Evolutionary conservation across 1,140 invertebrate species (phyloP), one percentile per base, ranked within the genome.

Genomic region (Meloidogyne floridensis): DNA sequence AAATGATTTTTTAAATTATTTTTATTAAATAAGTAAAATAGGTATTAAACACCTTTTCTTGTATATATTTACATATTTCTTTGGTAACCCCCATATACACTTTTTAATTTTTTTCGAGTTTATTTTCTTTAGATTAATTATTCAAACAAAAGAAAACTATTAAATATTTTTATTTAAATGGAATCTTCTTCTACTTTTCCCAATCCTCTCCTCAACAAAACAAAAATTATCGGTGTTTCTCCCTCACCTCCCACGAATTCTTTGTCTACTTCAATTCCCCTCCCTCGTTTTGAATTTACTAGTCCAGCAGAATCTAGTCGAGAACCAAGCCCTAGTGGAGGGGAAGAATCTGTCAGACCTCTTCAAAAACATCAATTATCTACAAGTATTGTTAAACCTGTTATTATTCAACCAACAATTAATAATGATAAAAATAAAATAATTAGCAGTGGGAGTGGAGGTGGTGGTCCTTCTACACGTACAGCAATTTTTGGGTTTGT

Each of bases 271-370:
- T 69, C 54, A 13, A 54, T 56, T 54, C 75, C 54, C 42, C 13
- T 79, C 43, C 77, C 77, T 18, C 77, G 53, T 9, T 79, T 79
- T 72, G 72, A 43, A 53, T 69, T 79, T 47, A 79, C 77, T 43
- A 71, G 65, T 51, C 56, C 77, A 20, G 77, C n/a, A 51, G 77
- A 70, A 32, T 79, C 77, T 13, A 71, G 65, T 69, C 65, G 77
- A 11, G 77, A 70, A 47, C 53, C 18, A 13, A 74, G 43, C 15
- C 77, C 59, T 20, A 79, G 65, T 72, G 75, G 53, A 18, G 43
- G 18, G 3, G 43, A 77, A 18, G 72, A 51, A n/a, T 51, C 59
- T 65, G 3, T 18, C 7, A 65, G 59, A 65, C 15, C 15, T 65
- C 15, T 59, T 65, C 59, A n/a, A 65, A 65, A 65, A 65, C 59